Conservation (phyloP, 2,797 vertebrate species). For the Parambassis ranga region DNA sequence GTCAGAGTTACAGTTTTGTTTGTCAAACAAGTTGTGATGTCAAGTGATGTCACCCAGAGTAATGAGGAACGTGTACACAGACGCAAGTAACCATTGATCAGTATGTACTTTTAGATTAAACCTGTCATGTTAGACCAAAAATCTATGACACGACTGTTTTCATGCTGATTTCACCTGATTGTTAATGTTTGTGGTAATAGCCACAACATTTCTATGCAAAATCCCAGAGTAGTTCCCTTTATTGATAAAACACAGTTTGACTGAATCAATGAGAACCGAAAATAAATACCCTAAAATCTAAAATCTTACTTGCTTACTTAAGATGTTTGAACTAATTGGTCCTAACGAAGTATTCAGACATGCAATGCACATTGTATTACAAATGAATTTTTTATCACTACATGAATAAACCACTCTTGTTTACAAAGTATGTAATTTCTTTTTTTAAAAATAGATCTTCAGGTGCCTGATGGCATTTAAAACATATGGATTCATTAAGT, state of each 20-base stretch:
- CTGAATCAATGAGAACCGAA: neutral
- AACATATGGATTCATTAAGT: no score
- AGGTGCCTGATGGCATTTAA: no score
- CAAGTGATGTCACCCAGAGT: neutral
- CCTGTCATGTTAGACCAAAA: slow-evolving; percentile 17
- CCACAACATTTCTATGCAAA: slow-evolving; percentile 53
- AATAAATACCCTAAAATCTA: no score
- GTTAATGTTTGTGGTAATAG: slow-evolving; percentile 9
- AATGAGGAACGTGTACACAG: neutral
- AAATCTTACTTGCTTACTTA: no score
- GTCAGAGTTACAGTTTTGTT: neutral
- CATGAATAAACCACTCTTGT: no score
- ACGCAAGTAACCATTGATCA: neutral
- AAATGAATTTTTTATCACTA: no score
- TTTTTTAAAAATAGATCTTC: no score
- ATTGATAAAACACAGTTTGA: slow-evolving; percentile 9
- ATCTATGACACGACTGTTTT: slow-evolving; percentile 10
- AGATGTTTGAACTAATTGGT: no score
- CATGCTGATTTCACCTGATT: neutral
- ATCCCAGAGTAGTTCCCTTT: slow-evolving; percentile 4
- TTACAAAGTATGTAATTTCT: no score
- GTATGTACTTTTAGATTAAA: slow-evolving; percentile 15
- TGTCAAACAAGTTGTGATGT: neutral
- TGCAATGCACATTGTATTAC: no score
- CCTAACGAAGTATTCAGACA: no score